Percentiles rank a stretch among this genome's conserved stretches.
Conservation (phyloP, 2,113 vertebrate species). For the Chaetops frenatus region DNA sequence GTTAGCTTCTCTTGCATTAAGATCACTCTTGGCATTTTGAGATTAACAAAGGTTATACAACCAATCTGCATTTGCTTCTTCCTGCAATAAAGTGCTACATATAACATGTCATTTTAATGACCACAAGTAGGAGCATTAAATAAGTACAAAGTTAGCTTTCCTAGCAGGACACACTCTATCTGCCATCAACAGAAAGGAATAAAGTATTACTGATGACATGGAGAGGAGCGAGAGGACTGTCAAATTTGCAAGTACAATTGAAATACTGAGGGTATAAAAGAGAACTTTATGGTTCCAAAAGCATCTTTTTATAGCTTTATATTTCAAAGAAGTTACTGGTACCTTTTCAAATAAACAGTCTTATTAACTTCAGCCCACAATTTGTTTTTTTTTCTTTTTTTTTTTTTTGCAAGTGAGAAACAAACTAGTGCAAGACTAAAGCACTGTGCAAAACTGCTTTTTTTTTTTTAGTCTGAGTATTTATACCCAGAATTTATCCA, state of each 20-base stretch:
- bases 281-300: slow-evolving; percentile 55
- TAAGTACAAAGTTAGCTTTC: slow-evolving; percentile 71
- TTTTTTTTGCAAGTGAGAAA: slow-evolving; percentile 77
- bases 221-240: background rate
- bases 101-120: slow-evolving; percentile 76
- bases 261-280: slow-evolving; percentile 47
- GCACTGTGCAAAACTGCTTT: slow-evolving; percentile 96
- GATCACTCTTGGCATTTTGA: slow-evolving; percentile 43
- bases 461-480: slow-evolving; percentile 98
- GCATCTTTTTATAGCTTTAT: slow-evolving; percentile 63
- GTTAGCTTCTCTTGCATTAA: slow-evolving; percentile 33
- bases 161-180: slow-evolving; percentile 60
- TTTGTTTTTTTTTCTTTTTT: background rate
- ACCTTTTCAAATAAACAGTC: slow-evolving; percentile 67
- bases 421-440: slow-evolving; percentile 91
- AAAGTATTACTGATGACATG: slow-evolving; percentile 24
- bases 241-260: slow-evolving; percentile 46
- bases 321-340: slow-evolving; percentile 59
- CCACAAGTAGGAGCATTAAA: slow-evolving; percentile 72
- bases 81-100: slow-evolving; percentile 78
- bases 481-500: slow-evolving; percentile 86
- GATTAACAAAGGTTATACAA: slow-evolving; percentile 43
- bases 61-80: slow-evolving; percentile 58
- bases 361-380: slow-evolving; percentile 48
- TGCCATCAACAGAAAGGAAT: slow-evolving; percentile 59